These are phyloP conservation scores for Pangasius krempfi DNA, from an alignment of 2,797 vertebrate species.

Conservation along the genomic window DNA sequence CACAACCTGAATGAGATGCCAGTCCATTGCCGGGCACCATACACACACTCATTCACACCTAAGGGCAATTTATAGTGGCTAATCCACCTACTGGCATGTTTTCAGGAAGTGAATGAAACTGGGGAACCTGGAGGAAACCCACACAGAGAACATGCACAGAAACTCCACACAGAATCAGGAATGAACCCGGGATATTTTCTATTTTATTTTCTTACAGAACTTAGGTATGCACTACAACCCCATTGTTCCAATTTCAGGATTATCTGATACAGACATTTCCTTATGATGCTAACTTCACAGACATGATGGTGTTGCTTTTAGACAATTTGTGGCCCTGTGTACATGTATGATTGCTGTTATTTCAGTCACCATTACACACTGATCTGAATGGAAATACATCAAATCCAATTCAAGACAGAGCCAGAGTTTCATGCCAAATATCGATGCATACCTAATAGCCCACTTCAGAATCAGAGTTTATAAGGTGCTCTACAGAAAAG, in stretches of 20 bases:
- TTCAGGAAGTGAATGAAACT: neutral
- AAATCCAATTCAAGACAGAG: neutral
- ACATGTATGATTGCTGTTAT: neutral
- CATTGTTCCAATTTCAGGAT: too few relatives aligned
- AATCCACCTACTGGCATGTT: neutral
- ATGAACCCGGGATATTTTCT: neutral
- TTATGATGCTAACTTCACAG: neutral
- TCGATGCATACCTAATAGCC: neutral
- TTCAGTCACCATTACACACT: neutral
- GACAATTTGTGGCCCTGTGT: neutral
- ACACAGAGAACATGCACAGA: neutral
- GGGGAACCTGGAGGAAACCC: neutral
- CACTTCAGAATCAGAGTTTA: neutral
- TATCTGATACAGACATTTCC: neutral
- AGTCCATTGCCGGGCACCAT: neutral
- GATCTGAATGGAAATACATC: neutral
- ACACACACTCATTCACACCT: neutral
- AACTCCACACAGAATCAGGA: neutral
- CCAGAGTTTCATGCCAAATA: neutral
- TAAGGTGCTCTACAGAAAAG: neutral
- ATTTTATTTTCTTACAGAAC: neutral
- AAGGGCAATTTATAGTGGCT: neutral
- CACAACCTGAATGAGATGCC: neutral
- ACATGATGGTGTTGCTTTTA: neutral
- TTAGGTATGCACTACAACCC: neutral